Conservation (phyloP, 2,113 vertebrate genomes). For the Ursus arctos region DNA sequence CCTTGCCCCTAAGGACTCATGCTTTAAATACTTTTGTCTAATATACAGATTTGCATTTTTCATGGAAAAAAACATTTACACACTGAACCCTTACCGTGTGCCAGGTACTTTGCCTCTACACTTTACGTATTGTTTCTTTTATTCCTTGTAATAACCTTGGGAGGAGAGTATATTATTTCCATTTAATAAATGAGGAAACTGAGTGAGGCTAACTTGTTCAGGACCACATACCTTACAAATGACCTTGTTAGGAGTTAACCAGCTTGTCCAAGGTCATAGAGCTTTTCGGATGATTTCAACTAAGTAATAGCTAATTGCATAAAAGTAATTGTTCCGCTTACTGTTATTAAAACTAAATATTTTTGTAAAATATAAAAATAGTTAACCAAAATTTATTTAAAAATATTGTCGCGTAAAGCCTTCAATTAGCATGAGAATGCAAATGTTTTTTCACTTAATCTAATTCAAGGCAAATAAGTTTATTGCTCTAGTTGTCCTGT, state of each 20-base stretch:
- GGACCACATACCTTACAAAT: not conserved
- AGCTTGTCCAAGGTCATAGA: not conserved
- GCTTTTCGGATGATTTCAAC: not conserved
- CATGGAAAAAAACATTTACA: not conserved
- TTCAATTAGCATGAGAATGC: not conserved
- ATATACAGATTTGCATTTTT: not conserved
- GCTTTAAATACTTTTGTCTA: not conserved
- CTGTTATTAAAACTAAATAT: not conserved
- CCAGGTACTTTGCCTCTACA: not conserved
- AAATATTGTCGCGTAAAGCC: not conserved
- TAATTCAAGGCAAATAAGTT: not conserved
- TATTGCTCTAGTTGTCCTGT: not conserved
- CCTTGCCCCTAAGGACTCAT: not conserved
- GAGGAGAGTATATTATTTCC: not conserved
- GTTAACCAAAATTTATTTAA: not conserved
- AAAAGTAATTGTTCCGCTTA: not conserved
- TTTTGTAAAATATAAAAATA: slow-evolving; percentile 45
- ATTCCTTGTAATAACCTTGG: not conserved
- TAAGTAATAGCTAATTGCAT: not conserved
- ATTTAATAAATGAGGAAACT: not conserved
- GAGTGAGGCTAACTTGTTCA: not conserved
- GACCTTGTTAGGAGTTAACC: not conserved
- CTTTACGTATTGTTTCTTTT: not conserved
- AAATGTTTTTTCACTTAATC: not conserved
- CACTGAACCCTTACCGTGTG: not conserved